Base-by-base conservation (phyloP, 23 tunicate species). In the Halocynthia aurantium region DNA sequence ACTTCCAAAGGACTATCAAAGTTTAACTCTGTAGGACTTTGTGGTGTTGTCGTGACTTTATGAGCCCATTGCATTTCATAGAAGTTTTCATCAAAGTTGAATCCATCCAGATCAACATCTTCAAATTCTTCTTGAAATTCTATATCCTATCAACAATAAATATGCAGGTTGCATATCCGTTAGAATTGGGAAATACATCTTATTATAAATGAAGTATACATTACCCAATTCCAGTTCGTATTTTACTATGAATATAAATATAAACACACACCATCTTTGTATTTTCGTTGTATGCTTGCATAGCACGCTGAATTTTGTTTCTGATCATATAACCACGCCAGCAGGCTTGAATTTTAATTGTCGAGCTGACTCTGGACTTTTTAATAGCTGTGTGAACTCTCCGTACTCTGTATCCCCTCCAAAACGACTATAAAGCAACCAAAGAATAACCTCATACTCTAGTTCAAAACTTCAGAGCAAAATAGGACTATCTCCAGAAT, bases 61-160 rank as follows among this genome's bases (percentile, higher is more conserved):
- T 76, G 57, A 58, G 93, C 93, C 93, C 93, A 87, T 51, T 77
- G 86, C 55, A 77, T 79, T 15, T 87, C 86, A 54, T 63, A 87
- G n/a, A 57, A 50, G 9, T 77, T 57, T 87, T 87, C 93, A 77
- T 87, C 86, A 51, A 87, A 87, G 51, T 82, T 78, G 52, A 81
- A 77, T 54, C 80, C 82, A 63, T 61, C 50, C 52, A 87, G 67
- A 77, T 87, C 93, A 54, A 87, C 71, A 52, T 87, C 93, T 66
- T 87, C 86, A 76, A 83, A 83, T 55, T 83, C 87, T 8, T 81
- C 77, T 11, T 31, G 44, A 31, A 31, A 31, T 31, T 4, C 44
- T 31, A 31, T 31, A 31, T 31, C 44, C 44, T 31, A 31, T 31
- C 4, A 31, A 31, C 44, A 31, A 31, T 4, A 31, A 31, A 31